phyloP scores from a whole-genome alignment of 2,888 invertebrate species.

The Apodemia mormo region DNA sequence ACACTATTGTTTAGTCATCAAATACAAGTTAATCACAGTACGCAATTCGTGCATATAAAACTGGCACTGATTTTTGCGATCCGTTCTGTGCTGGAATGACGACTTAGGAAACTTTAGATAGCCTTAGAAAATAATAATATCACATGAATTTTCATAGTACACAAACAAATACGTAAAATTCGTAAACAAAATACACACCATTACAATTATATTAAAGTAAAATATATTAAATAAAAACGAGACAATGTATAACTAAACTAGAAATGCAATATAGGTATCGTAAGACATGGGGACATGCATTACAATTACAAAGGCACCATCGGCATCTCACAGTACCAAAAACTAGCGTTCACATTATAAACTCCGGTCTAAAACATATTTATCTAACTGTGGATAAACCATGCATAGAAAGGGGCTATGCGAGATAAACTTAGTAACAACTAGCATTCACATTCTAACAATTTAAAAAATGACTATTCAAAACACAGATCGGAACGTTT shows the following conservation, averaged over 20 bases:
- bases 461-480: constrained; percentile 53
- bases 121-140: constrained; percentile 75
- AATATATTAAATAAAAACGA: constrained; percentile 72
- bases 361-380: constrained; percentile 67
- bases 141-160: constrained; percentile 77
- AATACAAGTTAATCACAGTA: constrained; percentile 60
- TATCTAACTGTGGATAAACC: constrained; percentile 70
- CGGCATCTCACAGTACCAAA: constrained; percentile 45
- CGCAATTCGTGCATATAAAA: constrained; percentile 53
- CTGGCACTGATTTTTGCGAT: constrained; percentile 60
- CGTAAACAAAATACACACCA: constrained; percentile 74
- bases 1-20: constrained; percentile 55
- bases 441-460: constrained; percentile 66
- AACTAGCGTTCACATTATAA: constrained; percentile 37
- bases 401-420: constrained; percentile 61
- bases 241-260: constrained; percentile 74
- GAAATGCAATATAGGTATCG: constrained; percentile 71
- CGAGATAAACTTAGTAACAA: constrained; percentile 51
- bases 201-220: constrained; percentile 58
- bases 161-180: constrained; percentile 68
- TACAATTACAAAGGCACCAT: constrained; percentile 63
- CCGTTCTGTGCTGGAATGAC: constrained; percentile 59
- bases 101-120: constrained; percentile 54
- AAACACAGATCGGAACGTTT: constrained; percentile 33
- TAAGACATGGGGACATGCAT: constrained; percentile 69